Evolutionary conservation across 92 coral and sea anemone species (phyloP).

Genomic region (Palythoa grandis): DNA sequence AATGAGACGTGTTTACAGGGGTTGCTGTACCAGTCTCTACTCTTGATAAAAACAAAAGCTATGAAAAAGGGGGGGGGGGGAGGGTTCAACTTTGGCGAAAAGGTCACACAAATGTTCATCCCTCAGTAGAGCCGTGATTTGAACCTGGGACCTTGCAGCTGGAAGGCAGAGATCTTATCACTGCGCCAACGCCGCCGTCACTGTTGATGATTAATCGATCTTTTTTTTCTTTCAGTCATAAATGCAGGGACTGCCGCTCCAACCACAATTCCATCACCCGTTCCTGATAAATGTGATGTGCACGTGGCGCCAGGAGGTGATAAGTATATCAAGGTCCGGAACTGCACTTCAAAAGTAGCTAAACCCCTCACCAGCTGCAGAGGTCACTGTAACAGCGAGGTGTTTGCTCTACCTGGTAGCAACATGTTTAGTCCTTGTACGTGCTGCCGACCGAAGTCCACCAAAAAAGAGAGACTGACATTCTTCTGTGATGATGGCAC

Average conservation of each 20-base stretch:
- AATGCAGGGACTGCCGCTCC: constrained; percentile 23
- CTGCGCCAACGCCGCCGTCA: too few species aligned
- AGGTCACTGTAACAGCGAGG: constrained; percentile 60
- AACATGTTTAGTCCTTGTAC: constrained; percentile 49
- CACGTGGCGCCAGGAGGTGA: constrained; percentile 1
- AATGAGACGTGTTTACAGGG: too few species aligned
- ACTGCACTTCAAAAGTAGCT: constrained; percentile 60
- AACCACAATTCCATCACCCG: neutral
- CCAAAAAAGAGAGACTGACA: constrained; percentile 1
- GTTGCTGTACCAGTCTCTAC: too few species aligned
- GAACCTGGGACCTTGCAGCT: too few species aligned
- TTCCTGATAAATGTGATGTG: constrained; percentile 36
- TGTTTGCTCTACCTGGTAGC: constrained; percentile 59
- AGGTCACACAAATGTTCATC: too few species aligned
- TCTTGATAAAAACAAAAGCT: too few species aligned
- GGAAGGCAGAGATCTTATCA: too few species aligned
- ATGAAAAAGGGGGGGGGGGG: too few species aligned
- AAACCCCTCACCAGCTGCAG: constrained; percentile 47
- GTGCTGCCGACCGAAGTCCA: constrained; percentile 60
- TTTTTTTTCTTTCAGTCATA: constrained; percentile 33
- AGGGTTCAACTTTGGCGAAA: too few species aligned
- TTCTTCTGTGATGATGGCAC: constrained; percentile 45
- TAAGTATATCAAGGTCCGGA: constrained; percentile 25
- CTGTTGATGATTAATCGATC: neutral
- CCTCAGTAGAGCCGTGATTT: too few species aligned